Conservation (phyloP, 2,113 vertebrate genomes). For the Orientallactaga bullata region DNA sequence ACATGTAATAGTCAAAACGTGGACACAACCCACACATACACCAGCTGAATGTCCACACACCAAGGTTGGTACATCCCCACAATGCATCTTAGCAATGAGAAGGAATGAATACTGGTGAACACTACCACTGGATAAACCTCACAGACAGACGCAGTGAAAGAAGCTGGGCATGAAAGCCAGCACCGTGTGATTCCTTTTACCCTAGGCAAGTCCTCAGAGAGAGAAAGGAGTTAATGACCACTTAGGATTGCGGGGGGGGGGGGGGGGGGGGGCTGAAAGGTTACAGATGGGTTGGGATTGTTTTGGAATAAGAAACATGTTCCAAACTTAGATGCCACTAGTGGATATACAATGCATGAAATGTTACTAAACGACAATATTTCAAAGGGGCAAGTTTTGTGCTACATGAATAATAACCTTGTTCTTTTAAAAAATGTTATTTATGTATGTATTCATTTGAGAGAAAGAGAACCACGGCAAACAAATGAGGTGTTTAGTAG, state of each 20-base stretch:
- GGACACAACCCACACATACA: neutral
- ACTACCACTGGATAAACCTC: neutral
- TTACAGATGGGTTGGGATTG: rapidly evolving
- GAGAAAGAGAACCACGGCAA: no score
- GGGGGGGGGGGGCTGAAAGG: neutral
- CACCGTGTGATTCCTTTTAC: neutral
- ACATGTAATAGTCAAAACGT: neutral
- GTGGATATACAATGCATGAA: neutral
- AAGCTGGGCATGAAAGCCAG: neutral
- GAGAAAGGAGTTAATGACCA: neutral
- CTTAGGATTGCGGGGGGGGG: no score
- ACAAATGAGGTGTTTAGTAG: no score
- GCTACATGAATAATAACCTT: neutral
- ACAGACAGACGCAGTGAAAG: neutral
- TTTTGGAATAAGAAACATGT: neutral
- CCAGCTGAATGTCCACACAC: neutral
- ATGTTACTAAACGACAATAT: neutral
- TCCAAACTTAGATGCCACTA: neutral
- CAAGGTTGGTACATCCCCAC: neutral
- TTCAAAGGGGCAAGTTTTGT: neutral
- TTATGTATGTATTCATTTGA: no score
- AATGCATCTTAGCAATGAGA: neutral
- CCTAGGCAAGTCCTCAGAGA: neutral
- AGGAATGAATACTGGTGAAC: neutral
- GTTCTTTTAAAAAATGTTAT: no score